These are phyloP conservation scores for Diachrysia chrysitis DNA, from an alignment of 2,888 invertebrate species.

Conservation along the genomic window DNA sequence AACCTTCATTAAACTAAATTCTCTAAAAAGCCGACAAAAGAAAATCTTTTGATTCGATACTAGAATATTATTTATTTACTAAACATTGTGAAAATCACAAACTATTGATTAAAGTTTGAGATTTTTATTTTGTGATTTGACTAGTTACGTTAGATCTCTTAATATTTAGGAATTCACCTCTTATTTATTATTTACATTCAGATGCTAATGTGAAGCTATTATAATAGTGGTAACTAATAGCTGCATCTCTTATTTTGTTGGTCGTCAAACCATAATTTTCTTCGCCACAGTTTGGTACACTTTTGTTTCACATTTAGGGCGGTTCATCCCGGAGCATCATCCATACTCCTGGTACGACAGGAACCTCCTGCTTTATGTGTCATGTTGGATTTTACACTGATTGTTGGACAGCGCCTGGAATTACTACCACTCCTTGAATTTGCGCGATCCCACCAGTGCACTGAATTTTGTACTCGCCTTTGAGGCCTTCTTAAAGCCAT, in stretches of 20 bases:
- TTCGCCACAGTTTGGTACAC: not conserved
- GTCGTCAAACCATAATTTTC: not conserved
- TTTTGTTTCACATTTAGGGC: not conserved
- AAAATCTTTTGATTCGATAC: too few relatives aligned
- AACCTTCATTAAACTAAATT: too few relatives aligned
- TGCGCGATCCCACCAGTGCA: slow-evolving; percentile 33
- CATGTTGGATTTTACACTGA: not conserved
- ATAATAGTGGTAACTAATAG: not conserved
- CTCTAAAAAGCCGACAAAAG: too few relatives aligned
- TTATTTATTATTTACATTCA: not conserved
- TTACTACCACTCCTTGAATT: not conserved
- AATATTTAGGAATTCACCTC: not conserved
- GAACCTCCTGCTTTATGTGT: not conserved
- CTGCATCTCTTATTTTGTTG: not conserved
- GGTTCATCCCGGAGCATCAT: slow-evolving; percentile 16
- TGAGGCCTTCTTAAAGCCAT: slow-evolving; percentile 41
- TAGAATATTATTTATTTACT: too few relatives aligned
- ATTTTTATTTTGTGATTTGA: too few relatives aligned
- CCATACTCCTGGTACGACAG: slow-evolving; percentile 10
- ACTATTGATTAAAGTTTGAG: too few relatives aligned
- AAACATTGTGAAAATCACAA: too few relatives aligned
- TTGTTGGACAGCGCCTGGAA: not conserved
- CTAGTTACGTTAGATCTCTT: too few relatives aligned
- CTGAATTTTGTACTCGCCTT: not conserved
- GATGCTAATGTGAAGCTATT: not conserved